Conservation (phyloP, 2,888 invertebrate species). For the Lasioglossum pauxillum region DNA sequence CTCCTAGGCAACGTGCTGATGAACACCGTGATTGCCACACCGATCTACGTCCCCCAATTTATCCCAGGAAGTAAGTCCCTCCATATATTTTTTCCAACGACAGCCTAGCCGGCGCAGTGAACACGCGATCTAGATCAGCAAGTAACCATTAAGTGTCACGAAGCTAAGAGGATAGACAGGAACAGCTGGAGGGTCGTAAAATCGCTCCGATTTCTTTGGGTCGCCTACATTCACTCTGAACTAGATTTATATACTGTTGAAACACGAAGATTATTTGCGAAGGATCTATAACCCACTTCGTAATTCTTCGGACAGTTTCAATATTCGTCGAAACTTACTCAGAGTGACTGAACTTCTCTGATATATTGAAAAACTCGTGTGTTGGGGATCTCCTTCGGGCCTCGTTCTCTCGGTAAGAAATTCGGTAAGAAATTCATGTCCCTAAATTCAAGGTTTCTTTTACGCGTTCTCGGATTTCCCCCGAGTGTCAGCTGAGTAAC, state of each 20-base stretch:
- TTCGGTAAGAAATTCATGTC: no score
- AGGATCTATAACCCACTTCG: no score
- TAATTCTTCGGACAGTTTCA: neutral
- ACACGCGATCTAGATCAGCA: neutral
- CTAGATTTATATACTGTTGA: neutral
- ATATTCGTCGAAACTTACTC: neutral
- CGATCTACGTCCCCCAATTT: conserved; percentile 81
- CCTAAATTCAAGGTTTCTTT: neutral
- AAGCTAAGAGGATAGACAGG: neutral
- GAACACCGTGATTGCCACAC: conserved; percentile 71
- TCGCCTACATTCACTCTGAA: neutral
- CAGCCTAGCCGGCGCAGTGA: no score
- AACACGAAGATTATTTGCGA: neutral
- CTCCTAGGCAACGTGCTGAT: conserved; percentile 74
- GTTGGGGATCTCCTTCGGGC: neutral
- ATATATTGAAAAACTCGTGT: neutral
- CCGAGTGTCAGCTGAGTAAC: conserved; percentile 69
- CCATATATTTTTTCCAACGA: conserved; percentile 1
- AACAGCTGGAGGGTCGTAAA: neutral
- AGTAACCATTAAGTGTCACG: neutral
- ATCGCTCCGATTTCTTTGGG: neutral
- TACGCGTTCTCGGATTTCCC: conserved; percentile 52
- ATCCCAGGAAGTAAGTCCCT: conserved; percentile 80
- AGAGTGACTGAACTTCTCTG: neutral
- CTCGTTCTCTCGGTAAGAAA: neutral